Evolutionary conservation across 2,113 vertebrate genomes (phyloP).

Genomic region (Oenanthe oenanthe): DNA sequence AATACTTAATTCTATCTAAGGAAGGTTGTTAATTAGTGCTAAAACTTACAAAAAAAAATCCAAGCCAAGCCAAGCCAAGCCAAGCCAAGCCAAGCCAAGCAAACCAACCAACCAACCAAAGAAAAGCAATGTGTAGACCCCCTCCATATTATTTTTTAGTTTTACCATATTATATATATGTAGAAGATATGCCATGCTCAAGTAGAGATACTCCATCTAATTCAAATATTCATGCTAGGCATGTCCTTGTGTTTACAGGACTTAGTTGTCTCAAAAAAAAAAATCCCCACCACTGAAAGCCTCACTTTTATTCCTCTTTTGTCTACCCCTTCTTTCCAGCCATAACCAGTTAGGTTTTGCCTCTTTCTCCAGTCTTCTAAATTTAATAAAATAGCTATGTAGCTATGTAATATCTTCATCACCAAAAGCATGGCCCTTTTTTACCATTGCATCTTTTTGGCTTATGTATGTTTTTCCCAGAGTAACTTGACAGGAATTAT

Average conservation of each 20-base stretch:
- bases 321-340: not conserved
- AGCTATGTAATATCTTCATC: not conserved
- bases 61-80: not conserved
- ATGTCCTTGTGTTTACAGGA: not conserved
- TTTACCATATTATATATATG: not conserved
- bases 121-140: not conserved
- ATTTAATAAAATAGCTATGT: not conserved
- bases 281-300: not conserved
- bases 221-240: not conserved
- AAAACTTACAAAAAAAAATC: not conserved
- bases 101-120: not conserved
- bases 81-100: not conserved
- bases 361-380: not conserved
- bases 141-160: not conserved
- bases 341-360: not conserved
- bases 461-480: not conserved
- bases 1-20: not conserved
- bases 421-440: not conserved
- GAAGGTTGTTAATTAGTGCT: not conserved
- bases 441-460: not conserved
- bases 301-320: not conserved
- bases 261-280: not conserved
- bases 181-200: not conserved
- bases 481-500: not conserved
- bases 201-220: not conserved